These are phyloP conservation scores for Vanessa atalanta DNA, from an alignment of 1,140 invertebrate species.

Conservation along the genomic window DNA sequence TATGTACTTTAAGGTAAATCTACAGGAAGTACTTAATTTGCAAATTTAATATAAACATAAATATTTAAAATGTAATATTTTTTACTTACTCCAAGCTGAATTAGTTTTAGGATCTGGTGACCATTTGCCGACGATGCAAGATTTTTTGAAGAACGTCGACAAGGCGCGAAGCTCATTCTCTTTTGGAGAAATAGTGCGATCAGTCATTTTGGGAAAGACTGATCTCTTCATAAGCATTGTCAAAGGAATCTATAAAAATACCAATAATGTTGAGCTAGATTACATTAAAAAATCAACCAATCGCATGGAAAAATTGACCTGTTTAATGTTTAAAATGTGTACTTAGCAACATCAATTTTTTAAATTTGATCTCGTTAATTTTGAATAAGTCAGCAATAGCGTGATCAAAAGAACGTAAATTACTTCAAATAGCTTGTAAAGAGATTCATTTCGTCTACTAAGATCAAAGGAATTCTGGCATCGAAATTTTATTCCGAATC, in stretches of 20 bases:
- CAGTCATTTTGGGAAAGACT: slow-evolving; percentile 84
- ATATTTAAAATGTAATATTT: neutral
- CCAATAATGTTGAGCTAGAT: neutral
- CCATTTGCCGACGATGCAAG: slow-evolving; percentile 90
- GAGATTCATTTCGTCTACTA: neutral
- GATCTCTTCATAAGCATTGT: slow-evolving; percentile 86
- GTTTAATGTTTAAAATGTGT: too few relatives aligned
- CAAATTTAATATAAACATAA: too few relatives aligned
- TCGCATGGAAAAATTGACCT: too few relatives aligned
- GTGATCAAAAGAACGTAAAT: neutral
- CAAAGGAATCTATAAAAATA: slow-evolving; percentile 80
- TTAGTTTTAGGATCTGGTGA: slow-evolving; percentile 87
- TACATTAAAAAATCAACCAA: too few relatives aligned
- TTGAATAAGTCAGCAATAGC: neutral
- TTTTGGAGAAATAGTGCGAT: slow-evolving; percentile 85
- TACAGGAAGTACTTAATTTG: too few relatives aligned
- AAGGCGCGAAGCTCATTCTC: slow-evolving; percentile 88
- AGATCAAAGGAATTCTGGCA: neutral
- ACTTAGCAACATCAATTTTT: neutral
- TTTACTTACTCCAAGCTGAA: slow-evolving; percentile 84
- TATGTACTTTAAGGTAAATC: too few relatives aligned
- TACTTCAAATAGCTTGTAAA: neutral
- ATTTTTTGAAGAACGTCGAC: slow-evolving; percentile 86
- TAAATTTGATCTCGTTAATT: neutral
- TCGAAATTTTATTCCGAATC: neutral